Evolutionary conservation across 2,888 invertebrate genomes (phyloP), one percentile per base, ranked within the genome.

Genomic region (Agapetus fuscipes): DNA sequence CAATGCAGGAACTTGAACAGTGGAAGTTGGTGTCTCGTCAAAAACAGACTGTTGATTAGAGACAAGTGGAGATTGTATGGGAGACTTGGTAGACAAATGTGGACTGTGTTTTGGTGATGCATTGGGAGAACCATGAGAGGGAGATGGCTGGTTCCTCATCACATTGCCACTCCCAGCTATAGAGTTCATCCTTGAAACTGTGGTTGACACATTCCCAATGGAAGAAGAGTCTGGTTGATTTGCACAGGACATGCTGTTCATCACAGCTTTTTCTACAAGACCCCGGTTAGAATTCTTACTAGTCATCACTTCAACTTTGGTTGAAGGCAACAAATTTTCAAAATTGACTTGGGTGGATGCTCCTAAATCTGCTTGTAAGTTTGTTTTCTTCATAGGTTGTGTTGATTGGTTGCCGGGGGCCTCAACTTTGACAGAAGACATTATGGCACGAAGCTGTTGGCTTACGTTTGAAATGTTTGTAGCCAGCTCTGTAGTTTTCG

Each of bases 401-500:
- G 64, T 59, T 1, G 64, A 62, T 2, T 61, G 50, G 17, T 61
- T 57, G 11, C 64, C 61, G 48, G 71, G 65, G 29, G 64, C 55
- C 24, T 71, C 65, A 2, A 62, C 61, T 47, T 76, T 72, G 24
- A 80, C 54, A 0, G 80, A 80, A 0, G 82, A 80, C 57, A 82
- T 64, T 32, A 82, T 67, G 3, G 76, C 76, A 24, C 80, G 63
- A 30, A 80, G 54, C 52, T 80, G 82, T 55, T 80, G 80, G 1
- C 80, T 79, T 1, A 76, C 80, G 53, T 79, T 82, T 0, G 76
- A 80, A 62, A 82, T 78, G 52, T 79, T 80, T 1, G 80, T 77
- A 10, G 80, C 80, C 32, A 82, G 59, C 54, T 83, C 81, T 2
- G 78, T 74, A 1, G 82, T 81, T 54, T 81, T 80, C 1, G 81